phyloP scores from a whole-genome alignment of 2,113 vertebrate genomes.

The Merops nubicus region DNA sequence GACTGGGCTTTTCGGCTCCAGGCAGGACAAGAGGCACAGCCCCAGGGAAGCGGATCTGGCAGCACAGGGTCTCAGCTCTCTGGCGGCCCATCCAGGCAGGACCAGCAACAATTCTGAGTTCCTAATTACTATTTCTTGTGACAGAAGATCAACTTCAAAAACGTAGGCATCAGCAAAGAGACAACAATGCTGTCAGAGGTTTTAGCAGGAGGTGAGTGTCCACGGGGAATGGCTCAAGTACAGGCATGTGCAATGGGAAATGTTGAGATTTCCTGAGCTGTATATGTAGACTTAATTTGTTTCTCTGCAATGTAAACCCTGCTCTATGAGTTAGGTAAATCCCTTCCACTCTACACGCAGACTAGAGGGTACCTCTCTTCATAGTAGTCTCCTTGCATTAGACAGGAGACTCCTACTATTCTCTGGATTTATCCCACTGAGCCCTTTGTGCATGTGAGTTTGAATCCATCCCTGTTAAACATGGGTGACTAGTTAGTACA shows the following conservation, averaged over 20 bases:
- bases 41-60: neutral
- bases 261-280: neutral
- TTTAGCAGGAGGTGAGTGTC: neutral
- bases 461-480: neutral
- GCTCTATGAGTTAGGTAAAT: neutral
- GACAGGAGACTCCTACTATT: neutral
- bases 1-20: neutral
- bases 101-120: neutral
- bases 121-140: accelerated
- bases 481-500: neutral
- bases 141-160: neutral
- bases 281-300: neutral
- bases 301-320: neutral
- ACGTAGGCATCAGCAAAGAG: neutral
- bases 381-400: neutral
- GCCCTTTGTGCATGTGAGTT: neutral
- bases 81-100: accelerated
- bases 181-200: neutral
- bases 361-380: neutral
- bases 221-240: neutral
- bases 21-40: no score
- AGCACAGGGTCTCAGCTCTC: accelerated
- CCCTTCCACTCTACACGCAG: neutral
- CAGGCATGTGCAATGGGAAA: neutral
- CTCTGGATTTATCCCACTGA: neutral